Base-by-base conservation (phyloP, 2,888 invertebrate species). In the Sarcophaga caerulescens region DNA sequence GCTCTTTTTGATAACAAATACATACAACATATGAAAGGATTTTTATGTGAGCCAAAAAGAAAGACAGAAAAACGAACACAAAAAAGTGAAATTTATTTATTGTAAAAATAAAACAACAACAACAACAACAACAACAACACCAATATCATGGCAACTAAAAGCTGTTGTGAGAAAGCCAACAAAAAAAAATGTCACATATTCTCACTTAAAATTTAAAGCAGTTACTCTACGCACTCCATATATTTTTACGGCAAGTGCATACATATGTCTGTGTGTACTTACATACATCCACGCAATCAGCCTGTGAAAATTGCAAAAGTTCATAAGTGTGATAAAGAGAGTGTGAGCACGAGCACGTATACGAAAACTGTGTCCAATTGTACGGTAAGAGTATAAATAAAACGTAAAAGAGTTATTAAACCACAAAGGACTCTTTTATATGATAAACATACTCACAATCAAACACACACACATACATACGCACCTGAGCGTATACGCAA, bases 11-110 rank as follows among this genome's bases (percentile, higher is more conserved):
- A 79, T 62, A 77, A 76, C 45, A 52, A 52, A 14, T 17, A 52
- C 19, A n/a, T 23, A 69, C 68, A 66, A 45, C 12, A 60, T 25
- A 59, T 59, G 35, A 8, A 52, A n/a, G 52, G 70, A 59, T 76
- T 25, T 75, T 63, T 60, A 60, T 62, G 70, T 52, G 62, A 52
- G 59, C 35, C n/a, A n/a, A 21, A 11, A 4, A 19, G 1, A 65
- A 19, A 44, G 73, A 59, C n/a, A 65, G 59, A 80, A 25, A 79
- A 81, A 6, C 63, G n/a, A 65, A 70, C 60, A n/a, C 76, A 62
- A 63, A 85, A 81, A 84, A 81, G 84, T 84, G 81, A 84, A 74
- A 84, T 78, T 84, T 86, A 84, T 84, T 86, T 84, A 84, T 86
- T 86, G 84, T 81, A 81, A 86, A 82, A 81, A 81, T 79, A 60